Evolutionary conservation across 1,140 invertebrate species (phyloP), one percentile per base, ranked within the genome.

Genomic region (Latrodectus geometricus): DNA sequence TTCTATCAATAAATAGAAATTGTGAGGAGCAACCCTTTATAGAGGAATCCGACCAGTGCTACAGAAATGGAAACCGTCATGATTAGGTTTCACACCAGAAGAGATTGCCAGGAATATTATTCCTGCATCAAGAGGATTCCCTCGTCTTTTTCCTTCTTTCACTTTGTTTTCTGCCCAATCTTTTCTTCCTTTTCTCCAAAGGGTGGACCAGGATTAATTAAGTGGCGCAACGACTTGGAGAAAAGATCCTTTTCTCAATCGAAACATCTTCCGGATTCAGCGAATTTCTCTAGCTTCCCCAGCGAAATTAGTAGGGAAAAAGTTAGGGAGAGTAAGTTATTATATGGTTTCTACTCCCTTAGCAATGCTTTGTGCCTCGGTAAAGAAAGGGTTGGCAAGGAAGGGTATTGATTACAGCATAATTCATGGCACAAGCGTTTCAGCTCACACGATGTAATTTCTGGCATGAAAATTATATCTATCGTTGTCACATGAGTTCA

Each of bases 161-260:
- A 4, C 54, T 61, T 61, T 61, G 11, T 61, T 61, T 61, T n/a
- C 61, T 2, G 61, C 61, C n/a, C 61, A 15, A 15, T 23, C 68
- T 69, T 69, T 21, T 20, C n/a, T 23, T n/a, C 68, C 68, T 8
- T 11, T 8, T n/a, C n/a, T n/a, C 21, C 68, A 69, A n/a, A 20
- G 68, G 68, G 68, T 69, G 21, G 21, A 69, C 20, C 11, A 69
- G 78, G 78, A 80, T 80, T 80, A 80, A 80, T 80, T 80, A 80
- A 23, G 76, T 15, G 61, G 11, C 48, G 56, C 76, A 78, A 23
- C 8, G 76, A 49, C 15, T 78, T 35, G 56, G n/a, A 78, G 56
- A 78, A 78, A 61, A 56, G 76, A 54, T 17, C 66, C 76, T 50
- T 78, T 66, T 50, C 61, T 78, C 61, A 35, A 78, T 78, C 76